These are phyloP conservation scores for Todiramphus chloris DNA, from an alignment of 2,113 vertebrate genomes.

Conservation along the genomic window DNA sequence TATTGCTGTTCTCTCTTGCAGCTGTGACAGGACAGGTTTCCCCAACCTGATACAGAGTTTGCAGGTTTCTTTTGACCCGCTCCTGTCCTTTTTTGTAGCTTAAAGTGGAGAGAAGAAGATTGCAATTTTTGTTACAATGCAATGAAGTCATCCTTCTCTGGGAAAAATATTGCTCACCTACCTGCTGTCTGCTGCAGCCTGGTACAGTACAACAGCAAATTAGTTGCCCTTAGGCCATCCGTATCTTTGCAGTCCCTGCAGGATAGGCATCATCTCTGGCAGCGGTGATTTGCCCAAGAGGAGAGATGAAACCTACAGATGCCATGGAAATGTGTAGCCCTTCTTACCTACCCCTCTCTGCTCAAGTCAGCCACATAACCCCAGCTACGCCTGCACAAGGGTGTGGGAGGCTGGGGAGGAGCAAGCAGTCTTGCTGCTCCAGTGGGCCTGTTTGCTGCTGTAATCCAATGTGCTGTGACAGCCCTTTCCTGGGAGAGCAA, in stretches of 20 bases:
- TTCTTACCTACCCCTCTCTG: neutral
- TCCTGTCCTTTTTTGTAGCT: neutral
- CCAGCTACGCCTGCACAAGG: rapidly evolving
- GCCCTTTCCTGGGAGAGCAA: neutral
- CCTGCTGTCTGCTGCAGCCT: neutral
- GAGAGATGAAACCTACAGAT: neutral
- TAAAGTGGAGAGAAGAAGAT: neutral
- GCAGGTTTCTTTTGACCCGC: neutral
- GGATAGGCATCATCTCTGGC: rapidly evolving
- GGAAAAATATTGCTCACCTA: neutral
- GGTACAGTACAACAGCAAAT: neutral
- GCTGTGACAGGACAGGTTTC: neutral
- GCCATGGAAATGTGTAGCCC: neutral
- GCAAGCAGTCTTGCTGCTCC: neutral
- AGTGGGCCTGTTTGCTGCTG: neutral
- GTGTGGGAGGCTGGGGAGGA: neutral
- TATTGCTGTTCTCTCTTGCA: neutral
- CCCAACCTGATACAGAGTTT: neutral
- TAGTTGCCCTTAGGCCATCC: neutral
- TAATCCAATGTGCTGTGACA: neutral
- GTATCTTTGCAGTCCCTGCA: neutral
- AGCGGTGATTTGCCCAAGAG: neutral
- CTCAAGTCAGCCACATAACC: neutral
- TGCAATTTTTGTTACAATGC: neutral
- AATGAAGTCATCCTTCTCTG: neutral